These are phyloP conservation scores for Wasmannia auropunctata DNA, from an alignment of 1,140 invertebrate species.

Conservation along the genomic window DNA sequence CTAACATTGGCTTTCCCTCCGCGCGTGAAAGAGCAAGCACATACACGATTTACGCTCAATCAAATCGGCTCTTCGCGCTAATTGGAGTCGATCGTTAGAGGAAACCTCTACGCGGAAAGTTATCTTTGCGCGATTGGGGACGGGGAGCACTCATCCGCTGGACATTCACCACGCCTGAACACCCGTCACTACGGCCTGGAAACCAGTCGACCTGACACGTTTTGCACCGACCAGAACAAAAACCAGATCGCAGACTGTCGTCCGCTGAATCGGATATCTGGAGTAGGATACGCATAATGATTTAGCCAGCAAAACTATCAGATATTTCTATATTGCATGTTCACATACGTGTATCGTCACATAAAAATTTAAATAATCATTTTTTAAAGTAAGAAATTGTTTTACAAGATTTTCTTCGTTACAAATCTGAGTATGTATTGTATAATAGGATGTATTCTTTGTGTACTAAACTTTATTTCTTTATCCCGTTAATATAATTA, in stretches of 20 bases:
- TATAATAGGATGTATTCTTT: no score
- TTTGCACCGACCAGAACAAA: slow-evolving; percentile 47
- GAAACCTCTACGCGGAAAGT: neutral
- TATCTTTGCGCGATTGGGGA: slow-evolving; percentile 22
- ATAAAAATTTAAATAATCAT: neutral
- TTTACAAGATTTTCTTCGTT: neutral
- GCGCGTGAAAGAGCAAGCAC: neutral
- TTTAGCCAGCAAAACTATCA: neutral
- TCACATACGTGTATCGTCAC: neutral
- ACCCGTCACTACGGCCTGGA: slow-evolving; percentile 63
- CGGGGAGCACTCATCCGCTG: slow-evolving; percentile 9
- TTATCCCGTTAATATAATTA: no score
- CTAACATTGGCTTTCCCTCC: neutral
- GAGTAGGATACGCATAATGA: neutral
- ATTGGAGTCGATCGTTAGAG: slow-evolving; percentile 24
- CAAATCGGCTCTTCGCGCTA: neutral
- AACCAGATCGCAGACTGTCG: slow-evolving; percentile 34
- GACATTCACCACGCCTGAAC: slow-evolving; percentile 53
- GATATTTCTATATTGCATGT: neutral
- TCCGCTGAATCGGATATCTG: neutral
- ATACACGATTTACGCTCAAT: slow-evolving; percentile 2
- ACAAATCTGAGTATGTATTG: neutral
- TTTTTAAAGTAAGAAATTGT: neutral
- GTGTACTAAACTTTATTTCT: no score
- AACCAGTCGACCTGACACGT: slow-evolving; percentile 58